Base-by-base conservation (phyloP, 2,797 vertebrate genomes). In the Austrolebias charrua region DNA sequence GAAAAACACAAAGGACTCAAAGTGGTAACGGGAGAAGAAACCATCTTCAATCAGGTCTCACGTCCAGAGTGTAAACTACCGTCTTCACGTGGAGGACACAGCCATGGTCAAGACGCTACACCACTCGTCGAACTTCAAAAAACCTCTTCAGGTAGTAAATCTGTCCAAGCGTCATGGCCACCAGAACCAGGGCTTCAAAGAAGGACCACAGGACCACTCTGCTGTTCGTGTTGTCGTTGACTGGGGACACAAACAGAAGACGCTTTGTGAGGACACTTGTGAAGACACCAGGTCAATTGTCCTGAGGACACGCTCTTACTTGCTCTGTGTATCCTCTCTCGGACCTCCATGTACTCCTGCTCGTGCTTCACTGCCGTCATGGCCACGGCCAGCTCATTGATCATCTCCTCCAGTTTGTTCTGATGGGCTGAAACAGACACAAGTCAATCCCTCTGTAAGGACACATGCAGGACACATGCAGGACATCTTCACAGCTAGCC, bases 111-210 rank as follows among this genome's bases (percentile, higher is more conserved):
- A 56, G 63, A 20, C 70, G 81, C 91, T 95, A 98, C 81, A 99
- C 96, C 71, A 99, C 96, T 92, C 97, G 94, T 80, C 96, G 95
- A 82, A 99, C 97, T 95, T 99, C 98, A 55, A 99, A 99, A 94
- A 99, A 99, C 91, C 97, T 96, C 95, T 99, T 99, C 94, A 99
- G 93, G 82, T 99, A 98, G 94, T 98, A 99, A 94, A 99, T 99
- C 91, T 99, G 98, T 95, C 97, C 97, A 56, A 98, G 93, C 66
- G 97, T 99, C 98, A 99, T 99, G 75, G 97, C 97, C 85, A 99
- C 96, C 86, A 99, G 91, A 88, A 98, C 97, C 74, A 99, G 95
- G 51, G 97, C 97, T 92, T 98, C 96, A 38, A 98, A 99, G 93
- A 99, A 99, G 4, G 97, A 98, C 98, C 98, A 99, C 62, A 98